A percentile compares a stretch with the other conserved stretches of the same genome.
Conservation (phyloP, 2,888 invertebrate genomes). For the Macrophya alboannulata region DNA sequence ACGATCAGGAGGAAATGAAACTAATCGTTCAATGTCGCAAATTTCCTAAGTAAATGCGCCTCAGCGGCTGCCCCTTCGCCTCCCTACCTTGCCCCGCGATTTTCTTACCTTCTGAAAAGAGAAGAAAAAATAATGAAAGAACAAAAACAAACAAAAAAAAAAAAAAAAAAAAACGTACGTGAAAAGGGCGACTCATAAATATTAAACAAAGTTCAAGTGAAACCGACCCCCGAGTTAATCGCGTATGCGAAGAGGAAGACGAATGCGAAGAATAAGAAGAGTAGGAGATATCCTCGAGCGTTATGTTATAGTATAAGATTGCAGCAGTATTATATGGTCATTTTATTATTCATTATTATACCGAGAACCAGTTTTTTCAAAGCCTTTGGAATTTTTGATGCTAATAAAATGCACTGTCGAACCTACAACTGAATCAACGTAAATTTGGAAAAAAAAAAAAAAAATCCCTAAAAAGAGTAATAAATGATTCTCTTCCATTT, state of each 20-base stretch:
- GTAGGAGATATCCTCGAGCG: slow-evolving; percentile 3
- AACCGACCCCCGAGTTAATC: slow-evolving; percentile 50
- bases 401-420: not conserved
- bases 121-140: not conserved
- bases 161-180: not conserved
- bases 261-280: not conserved
- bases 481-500: not conserved
- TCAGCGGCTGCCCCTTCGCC: not conserved
- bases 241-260: slow-evolving; percentile 36
- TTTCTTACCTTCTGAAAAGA: not conserved
- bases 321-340: slow-evolving; percentile 4
- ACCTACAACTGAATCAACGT: not conserved
- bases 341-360: slow-evolving; percentile 47
- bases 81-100: too few species aligned
- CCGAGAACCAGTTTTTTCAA: slow-evolving; percentile 38
- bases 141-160: not conserved
- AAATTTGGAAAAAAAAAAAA: not conserved
- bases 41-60: not conserved
- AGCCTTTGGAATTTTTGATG: slow-evolving; percentile 33
- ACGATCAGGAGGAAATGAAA: too few species aligned
- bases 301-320: slow-evolving; percentile 22
- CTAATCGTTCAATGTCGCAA: too few species aligned
- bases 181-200: slow-evolving; percentile 50
- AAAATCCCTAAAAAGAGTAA: not conserved
- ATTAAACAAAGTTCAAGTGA: slow-evolving; percentile 51